These are phyloP conservation scores for Trachelus stipa DNA, from an alignment of 2,888 invertebrate genomes.

Conservation along the genomic window DNA sequence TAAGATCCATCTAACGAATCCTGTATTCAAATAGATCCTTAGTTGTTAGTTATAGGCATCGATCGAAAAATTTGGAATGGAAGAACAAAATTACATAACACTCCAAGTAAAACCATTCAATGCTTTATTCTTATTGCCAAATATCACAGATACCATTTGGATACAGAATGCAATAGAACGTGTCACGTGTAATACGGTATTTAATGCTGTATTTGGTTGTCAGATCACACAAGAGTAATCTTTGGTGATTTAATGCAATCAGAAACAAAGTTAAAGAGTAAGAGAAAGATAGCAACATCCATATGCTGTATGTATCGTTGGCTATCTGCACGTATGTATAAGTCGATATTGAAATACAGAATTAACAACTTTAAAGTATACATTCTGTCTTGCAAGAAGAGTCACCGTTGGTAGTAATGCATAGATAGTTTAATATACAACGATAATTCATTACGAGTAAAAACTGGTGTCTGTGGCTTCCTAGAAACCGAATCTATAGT, in stretches of 20 bases:
- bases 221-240: slow-evolving; percentile 37
- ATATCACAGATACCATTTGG: slow-evolving; percentile 43
- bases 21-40: slow-evolving; percentile 39
- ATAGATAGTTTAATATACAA: slow-evolving; percentile 20
- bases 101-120: slow-evolving; percentile 17
- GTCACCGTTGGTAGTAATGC: slow-evolving; percentile 13
- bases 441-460: slow-evolving; percentile 25
- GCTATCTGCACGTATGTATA: slow-evolving; percentile 24
- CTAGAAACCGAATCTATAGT: slow-evolving; percentile 30
- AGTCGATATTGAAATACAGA: slow-evolving; percentile 28
- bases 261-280: background rate
- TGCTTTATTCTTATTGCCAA: slow-evolving; percentile 35
- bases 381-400: slow-evolving; percentile 37
- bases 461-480: slow-evolving; percentile 17
- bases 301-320: background rate
- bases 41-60: background rate
- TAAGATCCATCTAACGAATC: slow-evolving; percentile 25
- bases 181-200: slow-evolving; percentile 29
- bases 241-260: slow-evolving; percentile 38
- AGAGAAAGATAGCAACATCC: background rate
- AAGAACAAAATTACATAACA: slow-evolving; percentile 4
- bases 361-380: slow-evolving; percentile 34
- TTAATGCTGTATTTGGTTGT: slow-evolving; percentile 34
- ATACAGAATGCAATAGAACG: slow-evolving; percentile 45
- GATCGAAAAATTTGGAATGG: slow-evolving; percentile 17